Percentiles rank a stretch among this genome's conserved stretches.
Conservation (phyloP, 2,113 vertebrate genomes). For the Poeciliopsis retropinna region DNA sequence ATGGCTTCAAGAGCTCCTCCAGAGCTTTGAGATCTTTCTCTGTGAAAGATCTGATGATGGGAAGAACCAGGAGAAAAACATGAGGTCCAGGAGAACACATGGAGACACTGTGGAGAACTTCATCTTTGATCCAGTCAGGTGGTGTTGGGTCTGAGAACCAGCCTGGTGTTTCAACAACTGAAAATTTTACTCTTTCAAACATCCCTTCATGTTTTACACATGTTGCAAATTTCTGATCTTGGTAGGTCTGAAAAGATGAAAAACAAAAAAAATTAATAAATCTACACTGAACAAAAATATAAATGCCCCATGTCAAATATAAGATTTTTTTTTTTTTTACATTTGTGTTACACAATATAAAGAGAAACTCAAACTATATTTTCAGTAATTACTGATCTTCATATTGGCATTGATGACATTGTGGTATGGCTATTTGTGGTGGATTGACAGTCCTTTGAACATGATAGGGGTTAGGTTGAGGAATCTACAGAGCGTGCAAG, state of each 20-base stretch:
- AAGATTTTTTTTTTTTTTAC: too few species aligned
- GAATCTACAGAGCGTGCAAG: too few species aligned
- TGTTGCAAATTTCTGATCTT: not conserved
- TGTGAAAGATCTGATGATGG: conserved; percentile 17
- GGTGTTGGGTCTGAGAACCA: not conserved
- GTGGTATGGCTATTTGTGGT: too few species aligned
- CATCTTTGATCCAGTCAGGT: conserved; percentile 17
- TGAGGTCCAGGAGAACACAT: conserved; percentile 20
- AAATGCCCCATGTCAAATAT: too few species aligned
- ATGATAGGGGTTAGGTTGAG: too few species aligned
- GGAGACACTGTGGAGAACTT: conserved; percentile 13
- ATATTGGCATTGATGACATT: too few species aligned
- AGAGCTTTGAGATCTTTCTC: conserved; percentile 17
- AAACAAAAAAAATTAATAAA: not conserved
- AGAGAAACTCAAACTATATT: too few species aligned
- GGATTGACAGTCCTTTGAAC: too few species aligned
- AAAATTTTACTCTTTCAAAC: not conserved
- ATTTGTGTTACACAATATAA: too few species aligned
- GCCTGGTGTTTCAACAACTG: not conserved
- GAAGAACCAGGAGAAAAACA: conserved; percentile 24
- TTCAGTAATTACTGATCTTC: too few species aligned
- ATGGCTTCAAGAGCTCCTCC: conserved; percentile 2
- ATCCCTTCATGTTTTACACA: not conserved
- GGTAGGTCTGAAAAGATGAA: not conserved
- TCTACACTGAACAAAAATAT: too few species aligned